Evolutionary conservation across 2,888 invertebrate genomes (phyloP).

Genomic region (Spicauda simplicius): DNA sequence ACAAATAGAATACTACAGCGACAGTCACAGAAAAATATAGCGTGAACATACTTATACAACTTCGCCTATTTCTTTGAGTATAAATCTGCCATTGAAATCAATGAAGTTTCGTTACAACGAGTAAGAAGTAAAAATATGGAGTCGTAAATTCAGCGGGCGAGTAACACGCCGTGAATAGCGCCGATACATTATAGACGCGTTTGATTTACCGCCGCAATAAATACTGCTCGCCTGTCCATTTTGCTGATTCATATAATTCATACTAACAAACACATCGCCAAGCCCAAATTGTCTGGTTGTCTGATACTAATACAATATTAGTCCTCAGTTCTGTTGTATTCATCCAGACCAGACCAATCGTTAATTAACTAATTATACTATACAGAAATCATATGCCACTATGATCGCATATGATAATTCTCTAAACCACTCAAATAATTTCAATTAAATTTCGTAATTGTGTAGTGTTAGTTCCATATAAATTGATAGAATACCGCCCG

Average conservation of each 20-base stretch:
- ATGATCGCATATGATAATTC: no score
- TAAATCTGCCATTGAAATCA: conserved; percentile 37
- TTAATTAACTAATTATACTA: no score
- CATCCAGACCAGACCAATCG: no score
- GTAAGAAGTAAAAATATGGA: conserved; percentile 7
- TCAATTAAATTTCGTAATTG: no score
- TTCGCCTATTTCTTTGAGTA: neutral
- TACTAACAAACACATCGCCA: conserved; percentile 55
- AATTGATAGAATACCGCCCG: no score
- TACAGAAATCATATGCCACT: no score
- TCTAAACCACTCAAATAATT: no score
- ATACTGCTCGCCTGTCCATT: conserved; percentile 62
- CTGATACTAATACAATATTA: conserved; percentile 40
- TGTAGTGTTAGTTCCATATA: no score
- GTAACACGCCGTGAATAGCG: conserved; percentile 42
- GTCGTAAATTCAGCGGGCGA: conserved; percentile 30
- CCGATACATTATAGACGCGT: conserved; percentile 65
- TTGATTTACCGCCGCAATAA: conserved; percentile 69
- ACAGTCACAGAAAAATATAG: no score
- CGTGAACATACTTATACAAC: conserved; percentile 47
- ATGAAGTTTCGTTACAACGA: conserved; percentile 39
- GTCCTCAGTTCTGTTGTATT: no score
- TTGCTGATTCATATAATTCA: conserved; percentile 63
- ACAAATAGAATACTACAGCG: no score
- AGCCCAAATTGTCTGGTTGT: conserved; percentile 45